Evolutionary conservation across 2,797 vertebrate genomes (phyloP), one percentile per base, ranked within the genome.

Genomic region (Amblyopsis hoosieri): DNA sequence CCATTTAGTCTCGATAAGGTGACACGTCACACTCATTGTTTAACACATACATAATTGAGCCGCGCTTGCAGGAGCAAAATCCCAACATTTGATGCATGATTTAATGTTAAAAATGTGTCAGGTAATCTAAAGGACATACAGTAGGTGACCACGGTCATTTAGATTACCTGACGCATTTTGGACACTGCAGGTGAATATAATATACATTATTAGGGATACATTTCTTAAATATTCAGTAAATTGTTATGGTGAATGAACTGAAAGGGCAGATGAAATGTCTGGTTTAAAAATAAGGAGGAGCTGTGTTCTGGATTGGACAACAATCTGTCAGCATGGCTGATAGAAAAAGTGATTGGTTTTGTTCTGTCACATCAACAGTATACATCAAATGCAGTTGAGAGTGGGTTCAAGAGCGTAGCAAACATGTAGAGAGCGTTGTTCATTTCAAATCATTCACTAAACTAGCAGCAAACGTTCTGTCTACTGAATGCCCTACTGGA

Each of bases 11-110:
- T 57, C 46, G 67, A 82, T 81, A 71, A 78, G 72, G 80, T 74
- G 81, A 84, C 85, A 80, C 72, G 73, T 86, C 77, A 74, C 71
- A 79, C 72, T 82, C 72, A 74, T 80, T 75, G 74, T 81, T 61
- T 75, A 76, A 74, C 60, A 47, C 61, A 50, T 48, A 53, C 74
- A 54, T 62, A 19, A 76, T 80, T 60, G 49, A 58, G 51, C 48
- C 10, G 60, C 23, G 46, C 31, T 31, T 49, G 47, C 10, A 14
- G 19, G 33, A n/a, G 54, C 7, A 64, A 55, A 42, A 68, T 31
- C 59, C 74, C 72, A 72, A 77, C 49, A 59, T 10, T 46, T 57
- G 23, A 29, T 42, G 7, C 7, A 42, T 2, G 7, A 42, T 8
- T 42, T 42, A 42, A 8, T 42, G 9, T 42, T 9, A 7, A 42